Conservation (phyloP, 2,797 vertebrate species). For the Danio aesculapii region DNA sequence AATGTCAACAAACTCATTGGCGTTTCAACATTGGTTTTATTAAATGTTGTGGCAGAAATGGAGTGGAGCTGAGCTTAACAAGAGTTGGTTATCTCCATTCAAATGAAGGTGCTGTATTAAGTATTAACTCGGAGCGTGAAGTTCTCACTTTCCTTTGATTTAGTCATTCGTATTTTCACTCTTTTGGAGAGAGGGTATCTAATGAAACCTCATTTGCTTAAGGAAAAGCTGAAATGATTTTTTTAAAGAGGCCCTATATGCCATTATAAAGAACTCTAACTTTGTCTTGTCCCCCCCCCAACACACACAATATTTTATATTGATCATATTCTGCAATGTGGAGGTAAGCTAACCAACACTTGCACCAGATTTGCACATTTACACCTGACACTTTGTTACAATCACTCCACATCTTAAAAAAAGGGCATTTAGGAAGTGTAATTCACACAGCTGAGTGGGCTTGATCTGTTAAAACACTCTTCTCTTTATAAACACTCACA, state of each 20-base stretch:
- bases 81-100: not conserved
- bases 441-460: too few species aligned
- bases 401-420: too few species aligned
- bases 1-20: constrained; percentile 38
- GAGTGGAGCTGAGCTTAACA: not conserved
- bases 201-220: not conserved
- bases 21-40: constrained; percentile 25
- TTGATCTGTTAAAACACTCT: too few species aligned
- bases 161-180: not conserved
- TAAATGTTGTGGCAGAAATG: not conserved
- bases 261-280: too few species aligned
- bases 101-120: not conserved
- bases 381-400: too few species aligned
- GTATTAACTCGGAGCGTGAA: not conserved
- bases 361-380: too few species aligned
- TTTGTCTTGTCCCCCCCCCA: too few species aligned
- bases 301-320: too few species aligned
- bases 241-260: not conserved
- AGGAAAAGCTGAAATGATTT: not conserved
- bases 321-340: too few species aligned
- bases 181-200: not conserved
- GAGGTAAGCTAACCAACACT: too few species aligned
- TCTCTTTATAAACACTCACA: too few species aligned
- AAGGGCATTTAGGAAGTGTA: too few species aligned
- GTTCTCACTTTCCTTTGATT: not conserved